These are phyloP conservation scores for Ibidorhyncha struthersii DNA, from an alignment of 2,113 vertebrate species.

Conservation along the genomic window DNA sequence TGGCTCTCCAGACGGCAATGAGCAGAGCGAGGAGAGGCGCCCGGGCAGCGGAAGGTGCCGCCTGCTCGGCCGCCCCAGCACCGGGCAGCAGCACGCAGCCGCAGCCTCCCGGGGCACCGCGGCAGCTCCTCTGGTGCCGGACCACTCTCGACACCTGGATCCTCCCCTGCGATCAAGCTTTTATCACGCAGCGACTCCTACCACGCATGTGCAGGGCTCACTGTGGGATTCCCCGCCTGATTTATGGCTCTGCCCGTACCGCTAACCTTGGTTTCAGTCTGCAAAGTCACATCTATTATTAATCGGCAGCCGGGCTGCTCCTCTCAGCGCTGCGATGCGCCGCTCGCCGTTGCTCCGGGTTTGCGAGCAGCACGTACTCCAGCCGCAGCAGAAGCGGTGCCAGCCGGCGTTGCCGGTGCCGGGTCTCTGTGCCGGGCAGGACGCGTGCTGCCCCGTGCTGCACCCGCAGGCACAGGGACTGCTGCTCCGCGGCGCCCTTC, in stretches of 20 bases:
- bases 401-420: fast-evolving
- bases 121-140: not conserved
- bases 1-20: not conserved
- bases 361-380: not conserved
- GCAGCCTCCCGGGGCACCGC: not conserved
- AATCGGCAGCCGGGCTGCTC: not conserved
- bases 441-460: not conserved
- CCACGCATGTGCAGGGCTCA: not conserved
- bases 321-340: not conserved
- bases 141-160: fast-evolving
- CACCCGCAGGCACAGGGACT: not conserved
- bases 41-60: not conserved
- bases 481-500: fast-evolving
- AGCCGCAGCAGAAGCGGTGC: not conserved
- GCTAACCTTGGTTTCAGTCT: not conserved
- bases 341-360: not conserved
- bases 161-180: not conserved
- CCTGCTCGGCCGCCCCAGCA: too few relatives aligned
- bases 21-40: not conserved
- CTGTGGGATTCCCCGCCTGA: not conserved
- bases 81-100: not conserved
- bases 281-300: not conserved
- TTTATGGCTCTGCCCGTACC: not conserved
- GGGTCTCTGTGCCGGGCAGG: not conserved
- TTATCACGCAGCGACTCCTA: fast-evolving